phyloP scores from a whole-genome alignment of 1,140 invertebrate genomes.

The Microvelia longipes region DNA sequence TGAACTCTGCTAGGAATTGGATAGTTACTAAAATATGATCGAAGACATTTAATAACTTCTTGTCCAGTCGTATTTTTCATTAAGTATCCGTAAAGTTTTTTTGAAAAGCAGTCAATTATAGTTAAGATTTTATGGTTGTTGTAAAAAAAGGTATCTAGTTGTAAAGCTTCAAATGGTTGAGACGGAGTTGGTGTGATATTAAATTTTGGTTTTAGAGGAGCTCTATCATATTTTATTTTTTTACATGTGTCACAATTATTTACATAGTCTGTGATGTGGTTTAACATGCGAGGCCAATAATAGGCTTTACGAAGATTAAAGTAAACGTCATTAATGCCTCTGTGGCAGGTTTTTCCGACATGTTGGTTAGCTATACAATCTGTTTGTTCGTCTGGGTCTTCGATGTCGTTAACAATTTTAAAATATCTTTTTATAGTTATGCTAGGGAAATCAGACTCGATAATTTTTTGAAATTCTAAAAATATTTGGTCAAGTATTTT shows the following conservation, averaged over 20 bases:
- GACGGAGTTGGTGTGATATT: background rate
- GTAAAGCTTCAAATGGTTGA: background rate
- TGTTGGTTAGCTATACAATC: background rate
- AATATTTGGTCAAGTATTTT: slow-evolving; percentile 5
- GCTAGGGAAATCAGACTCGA: background rate
- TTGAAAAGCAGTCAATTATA: slow-evolving; percentile 6
- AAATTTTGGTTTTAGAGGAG: background rate
- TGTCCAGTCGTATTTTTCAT: background rate
- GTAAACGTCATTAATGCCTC: slow-evolving; percentile 6
- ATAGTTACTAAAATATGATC: background rate
- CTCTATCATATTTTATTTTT: slow-evolving; percentile 6
- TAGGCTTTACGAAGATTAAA: background rate
- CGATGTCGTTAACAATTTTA: background rate
- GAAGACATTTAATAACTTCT: background rate
- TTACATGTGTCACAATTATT: slow-evolving; percentile 6
- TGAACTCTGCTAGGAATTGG: background rate
- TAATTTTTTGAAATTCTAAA: slow-evolving; percentile 1
- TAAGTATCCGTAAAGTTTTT: slow-evolving; percentile 1
- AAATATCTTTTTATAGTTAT: background rate
- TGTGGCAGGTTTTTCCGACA: slow-evolving; percentile 4
- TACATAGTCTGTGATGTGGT: background rate
- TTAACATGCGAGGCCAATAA: slow-evolving; percentile 4
- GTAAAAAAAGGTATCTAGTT: slow-evolving; percentile 1
- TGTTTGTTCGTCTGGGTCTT: background rate
- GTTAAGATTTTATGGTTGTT: background rate